A percentile compares a stretch with the other conserved stretches of the same genome.
Conservation (phyloP, 2,888 invertebrate genomes). For the Buathra laborator region DNA sequence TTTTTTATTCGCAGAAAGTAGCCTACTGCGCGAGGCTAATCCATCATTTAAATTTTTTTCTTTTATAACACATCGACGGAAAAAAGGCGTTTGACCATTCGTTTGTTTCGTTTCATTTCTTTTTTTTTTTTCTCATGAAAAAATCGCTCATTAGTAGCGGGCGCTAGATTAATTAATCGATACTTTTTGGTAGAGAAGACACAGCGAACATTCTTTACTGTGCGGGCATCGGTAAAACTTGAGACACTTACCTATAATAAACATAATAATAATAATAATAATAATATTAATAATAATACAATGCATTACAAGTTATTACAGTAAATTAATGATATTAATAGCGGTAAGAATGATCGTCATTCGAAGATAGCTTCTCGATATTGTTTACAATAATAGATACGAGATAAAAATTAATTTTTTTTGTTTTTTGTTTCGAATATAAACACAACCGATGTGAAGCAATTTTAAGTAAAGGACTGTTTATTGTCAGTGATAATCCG, state of each 20-base stretch:
- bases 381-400: conserved; percentile 13
- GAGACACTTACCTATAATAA: conserved; percentile 60
- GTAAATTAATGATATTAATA: conserved; percentile 27
- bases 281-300: conserved; percentile 36
- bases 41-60: conserved; percentile 3
- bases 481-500: conserved; percentile 21
- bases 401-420: not conserved
- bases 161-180: conserved; percentile 55
- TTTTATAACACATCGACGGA: conserved; percentile 25
- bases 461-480: not conserved
- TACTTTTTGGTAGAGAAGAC: conserved; percentile 69
- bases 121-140: conserved; percentile 17
- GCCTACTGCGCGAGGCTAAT: not conserved
- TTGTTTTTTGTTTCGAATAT: conserved; percentile 20
- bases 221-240: conserved; percentile 59
- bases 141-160: conserved; percentile 29
- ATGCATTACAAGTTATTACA: conserved; percentile 41
- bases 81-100: conserved; percentile 31
- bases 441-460: not conserved
- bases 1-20: not conserved
- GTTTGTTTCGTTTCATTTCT: conserved; percentile 3
- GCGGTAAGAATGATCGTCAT: conserved; percentile 29
- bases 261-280: conserved; percentile 44
- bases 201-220: conserved; percentile 62
- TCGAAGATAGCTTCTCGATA: not conserved